These are phyloP conservation scores for Phrynocephalus versicolor DNA, from an alignment of 2,113 vertebrate genomes.

Conservation along the genomic window DNA sequence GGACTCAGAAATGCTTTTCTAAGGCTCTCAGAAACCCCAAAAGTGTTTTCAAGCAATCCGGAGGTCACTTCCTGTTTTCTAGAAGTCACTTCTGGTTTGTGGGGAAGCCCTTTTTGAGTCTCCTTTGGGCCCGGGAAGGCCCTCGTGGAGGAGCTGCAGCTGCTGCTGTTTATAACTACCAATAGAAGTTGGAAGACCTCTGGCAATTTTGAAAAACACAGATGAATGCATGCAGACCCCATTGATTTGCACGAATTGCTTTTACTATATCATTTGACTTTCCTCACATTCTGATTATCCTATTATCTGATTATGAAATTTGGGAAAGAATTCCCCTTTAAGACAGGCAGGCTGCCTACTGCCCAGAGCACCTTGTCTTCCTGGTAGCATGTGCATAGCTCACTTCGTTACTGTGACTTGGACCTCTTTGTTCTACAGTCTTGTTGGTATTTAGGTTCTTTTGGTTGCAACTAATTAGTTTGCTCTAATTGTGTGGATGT, in stretches of 20 bases:
- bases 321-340: not conserved
- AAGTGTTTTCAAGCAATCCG: too few species aligned
- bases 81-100: too few species aligned
- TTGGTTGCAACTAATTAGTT: not conserved
- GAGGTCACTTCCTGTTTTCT: too few species aligned
- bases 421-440: not conserved
- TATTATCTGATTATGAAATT: not conserved
- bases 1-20: too few species aligned
- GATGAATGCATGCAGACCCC: not conserved
- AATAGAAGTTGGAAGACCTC: not conserved
- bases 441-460: not conserved
- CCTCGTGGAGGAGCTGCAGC: too few species aligned
- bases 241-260: not conserved
- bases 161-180: not conserved
- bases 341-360: not conserved
- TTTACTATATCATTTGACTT: not conserved
- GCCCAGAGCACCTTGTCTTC: not conserved
- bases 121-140: too few species aligned
- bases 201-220: not conserved
- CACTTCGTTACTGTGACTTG: not conserved
- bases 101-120: too few species aligned
- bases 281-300: not conserved
- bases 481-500: not conserved
- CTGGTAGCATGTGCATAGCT: not conserved
- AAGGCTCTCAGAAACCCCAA: too few species aligned